A percentile compares a stretch with the other conserved stretches of the same genome.
These are phyloP conservation scores for Lepus americanus DNA, from an alignment of 2,113 vertebrate species.

Conservation along the genomic window DNA sequence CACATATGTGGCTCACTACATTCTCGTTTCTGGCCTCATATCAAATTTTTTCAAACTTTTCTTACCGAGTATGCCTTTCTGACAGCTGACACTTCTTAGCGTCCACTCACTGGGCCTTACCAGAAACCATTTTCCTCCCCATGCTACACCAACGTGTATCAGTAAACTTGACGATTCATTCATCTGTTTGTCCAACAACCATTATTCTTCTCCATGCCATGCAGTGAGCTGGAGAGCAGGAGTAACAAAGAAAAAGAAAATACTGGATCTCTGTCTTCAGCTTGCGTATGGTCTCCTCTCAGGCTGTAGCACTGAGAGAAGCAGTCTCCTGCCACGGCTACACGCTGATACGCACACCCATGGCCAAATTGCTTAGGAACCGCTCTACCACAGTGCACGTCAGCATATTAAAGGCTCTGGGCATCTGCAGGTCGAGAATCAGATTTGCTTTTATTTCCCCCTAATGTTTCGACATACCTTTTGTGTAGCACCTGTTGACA, in stretches of 20 bases:
- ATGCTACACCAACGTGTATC: not conserved
- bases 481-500: not conserved
- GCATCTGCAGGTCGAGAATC: not conserved
- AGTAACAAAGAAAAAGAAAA: slow-evolving; percentile 36
- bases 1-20: not conserved
- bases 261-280: not conserved
- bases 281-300: not conserved
- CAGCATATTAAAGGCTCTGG: slow-evolving; percentile 18
- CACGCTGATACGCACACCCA: not conserved
- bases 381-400: not conserved
- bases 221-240: not conserved
- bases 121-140: slow-evolving; percentile 12
- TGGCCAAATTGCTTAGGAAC: not conserved
- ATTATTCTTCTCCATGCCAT: not conserved
- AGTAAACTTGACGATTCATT: slow-evolving; percentile 2
- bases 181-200: not conserved
- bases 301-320: not conserved
- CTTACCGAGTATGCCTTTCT: not conserved
- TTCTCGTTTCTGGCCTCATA: not conserved
- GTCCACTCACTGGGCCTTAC: not conserved
- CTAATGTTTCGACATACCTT: slow-evolving; percentile 19
- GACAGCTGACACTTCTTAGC: not conserved
- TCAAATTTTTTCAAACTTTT: not conserved
- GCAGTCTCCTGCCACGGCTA: not conserved
- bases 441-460: slow-evolving; percentile 48